Evolutionary conservation across 2,113 vertebrate species (phyloP).

Genomic region (Eolophus roseicapilla): DNA sequence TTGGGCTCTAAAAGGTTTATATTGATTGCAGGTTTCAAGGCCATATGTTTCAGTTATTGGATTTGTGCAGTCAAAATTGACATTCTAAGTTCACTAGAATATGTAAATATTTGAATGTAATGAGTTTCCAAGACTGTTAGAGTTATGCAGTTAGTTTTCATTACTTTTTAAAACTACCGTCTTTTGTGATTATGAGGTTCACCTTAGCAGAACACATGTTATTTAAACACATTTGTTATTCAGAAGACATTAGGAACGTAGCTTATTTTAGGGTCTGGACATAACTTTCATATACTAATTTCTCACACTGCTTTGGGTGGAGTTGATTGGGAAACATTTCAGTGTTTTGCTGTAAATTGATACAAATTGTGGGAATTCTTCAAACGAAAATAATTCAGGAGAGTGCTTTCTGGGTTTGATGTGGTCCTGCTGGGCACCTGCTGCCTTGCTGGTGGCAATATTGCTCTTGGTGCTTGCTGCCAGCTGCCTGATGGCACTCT

Average conservation of each 20-base stretch:
- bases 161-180: conserved; percentile 13
- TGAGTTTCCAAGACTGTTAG: conserved; percentile 18
- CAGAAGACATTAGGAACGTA: not conserved
- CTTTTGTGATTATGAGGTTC: conserved; percentile 6
- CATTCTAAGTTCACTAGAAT: conserved; percentile 53
- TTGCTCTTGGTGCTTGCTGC: not conserved
- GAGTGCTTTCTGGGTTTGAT: not conserved
- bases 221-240: not conserved
- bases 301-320: not conserved
- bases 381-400: not conserved
- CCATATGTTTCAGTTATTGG: conserved; percentile 72
- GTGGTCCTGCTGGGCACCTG: not conserved
- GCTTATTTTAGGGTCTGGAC: not conserved
- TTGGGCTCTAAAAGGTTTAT: conserved; percentile 75
- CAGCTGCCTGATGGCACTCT: not conserved
- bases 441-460: not conserved
- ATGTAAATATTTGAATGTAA: conserved; percentile 68
- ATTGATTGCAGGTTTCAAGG: conserved; percentile 74
- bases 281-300: not conserved
- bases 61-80: conserved; percentile 67
- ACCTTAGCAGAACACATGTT: not conserved
- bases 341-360: not conserved
- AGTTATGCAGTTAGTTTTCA: conserved; percentile 21
- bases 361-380: not conserved
- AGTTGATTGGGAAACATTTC: not conserved